A percentile compares a stretch with the other conserved stretches of the same genome.
Conservation (phyloP, 2,113 vertebrate species). For the Rhabdomys dilectus region DNA sequence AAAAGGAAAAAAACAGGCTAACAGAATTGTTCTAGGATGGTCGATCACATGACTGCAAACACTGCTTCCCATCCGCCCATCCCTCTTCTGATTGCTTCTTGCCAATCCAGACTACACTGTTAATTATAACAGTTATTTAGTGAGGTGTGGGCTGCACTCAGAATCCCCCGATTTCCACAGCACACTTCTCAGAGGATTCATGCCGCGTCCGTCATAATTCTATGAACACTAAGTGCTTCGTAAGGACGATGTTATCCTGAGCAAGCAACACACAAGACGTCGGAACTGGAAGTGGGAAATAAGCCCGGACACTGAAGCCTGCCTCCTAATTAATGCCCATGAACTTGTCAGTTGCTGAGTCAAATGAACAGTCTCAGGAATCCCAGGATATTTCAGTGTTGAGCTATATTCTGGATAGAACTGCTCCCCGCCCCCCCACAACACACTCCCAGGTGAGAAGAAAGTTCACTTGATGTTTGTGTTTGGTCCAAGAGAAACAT, state of each 20-base stretch:
- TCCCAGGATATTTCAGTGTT: not conserved
- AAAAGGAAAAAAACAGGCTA: not conserved
- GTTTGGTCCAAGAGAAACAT: not conserved
- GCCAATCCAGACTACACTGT: constrained; percentile 7
- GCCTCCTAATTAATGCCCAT: not conserved
- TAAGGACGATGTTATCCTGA: not conserved
- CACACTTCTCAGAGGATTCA: not conserved
- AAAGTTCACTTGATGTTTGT: not conserved
- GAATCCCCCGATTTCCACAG: not conserved
- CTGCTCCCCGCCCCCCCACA: not conserved
- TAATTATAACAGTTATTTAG: constrained; percentile 3
- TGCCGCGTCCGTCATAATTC: not conserved
- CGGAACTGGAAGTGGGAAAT: constrained; percentile 1
- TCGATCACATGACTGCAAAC: not conserved
- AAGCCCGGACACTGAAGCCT: constrained; percentile 24
- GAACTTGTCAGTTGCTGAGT: not conserved
- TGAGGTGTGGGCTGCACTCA: fast-evolving
- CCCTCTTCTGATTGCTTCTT: constrained; percentile 28
- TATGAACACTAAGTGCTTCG: not conserved
- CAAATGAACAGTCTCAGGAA: not conserved
- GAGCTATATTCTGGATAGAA: not conserved
- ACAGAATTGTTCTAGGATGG: constrained; percentile 27
- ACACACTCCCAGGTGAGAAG: not conserved
- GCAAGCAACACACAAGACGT: constrained; percentile 19
- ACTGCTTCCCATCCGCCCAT: not conserved